Base-by-base conservation (phyloP, 2,888 invertebrate genomes). In the Diogma glabrata region DNA sequence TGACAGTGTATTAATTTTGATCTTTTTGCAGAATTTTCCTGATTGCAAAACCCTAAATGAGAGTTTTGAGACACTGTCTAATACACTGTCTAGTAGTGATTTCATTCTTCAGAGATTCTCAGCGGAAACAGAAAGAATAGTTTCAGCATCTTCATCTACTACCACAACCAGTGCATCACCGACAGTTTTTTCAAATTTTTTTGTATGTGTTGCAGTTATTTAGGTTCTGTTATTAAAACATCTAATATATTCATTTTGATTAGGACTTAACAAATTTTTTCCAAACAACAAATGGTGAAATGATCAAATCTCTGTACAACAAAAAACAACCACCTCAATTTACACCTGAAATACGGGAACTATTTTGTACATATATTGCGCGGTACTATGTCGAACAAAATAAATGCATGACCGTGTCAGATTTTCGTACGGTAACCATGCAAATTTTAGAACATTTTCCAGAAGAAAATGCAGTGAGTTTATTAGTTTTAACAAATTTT, bases 381-480 rank as follows among this genome's bases (percentile, higher is more conserved):
- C 38, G 38, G 5, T 38, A 38, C 20, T 38, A 17, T n/a, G 19
- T 38, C 8, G 38, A 38, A 38, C 16, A 4, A 7, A 38, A 38
- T 12, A 38, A 38, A 16, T 38, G 38, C 38, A 38, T 38, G 38
- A 38, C 38, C 8, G 8, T 38, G 12, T 19, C 3, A 4, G 38
- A 38, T 12, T 38, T 38, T 19, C 38, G 12, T 9, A 16, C 16
- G 7, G 38, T 38, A 10, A 38, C 38, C 4, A 17, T 4, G 10
- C 38, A 38, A 38, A 38, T 38, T 10, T 9, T 38, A 17, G 38
- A 38, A 38, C 17, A 17, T 16, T 38, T 38, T 16, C 38, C 38
- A 38, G 38, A 38, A 38, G 38, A 38, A 38, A 17, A 38, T n/a
- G 19, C 38, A 12, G 38, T 38, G 17, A 38, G 38, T 38, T 17